These are phyloP conservation scores for Cryptomyrus ogoouensis DNA, from an alignment of 2,113 vertebrate genomes.

Conservation along the genomic window DNA sequence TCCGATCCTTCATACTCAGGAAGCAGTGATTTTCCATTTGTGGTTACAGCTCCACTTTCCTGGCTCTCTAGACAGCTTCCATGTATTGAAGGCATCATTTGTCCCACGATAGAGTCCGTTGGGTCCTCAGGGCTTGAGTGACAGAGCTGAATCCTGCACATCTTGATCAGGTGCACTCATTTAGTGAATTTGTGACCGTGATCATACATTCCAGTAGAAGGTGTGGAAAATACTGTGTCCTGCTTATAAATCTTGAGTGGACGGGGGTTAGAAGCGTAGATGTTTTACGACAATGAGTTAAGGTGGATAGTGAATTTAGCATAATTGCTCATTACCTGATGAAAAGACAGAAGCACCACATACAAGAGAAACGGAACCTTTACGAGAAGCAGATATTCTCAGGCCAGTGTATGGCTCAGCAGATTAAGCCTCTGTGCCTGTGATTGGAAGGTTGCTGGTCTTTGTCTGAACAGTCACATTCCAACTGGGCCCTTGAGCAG, in stretches of 20 bases:
- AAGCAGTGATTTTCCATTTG: not conserved
- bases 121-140: not conserved
- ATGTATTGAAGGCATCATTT: not conserved
- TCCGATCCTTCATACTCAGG: not conserved
- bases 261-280: not conserved
- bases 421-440: not conserved
- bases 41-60: not conserved
- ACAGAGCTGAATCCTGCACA: not conserved
- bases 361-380: not conserved
- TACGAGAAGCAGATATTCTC: not conserved
- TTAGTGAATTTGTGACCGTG: not conserved
- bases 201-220: not conserved
- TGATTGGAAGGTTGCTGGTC: not conserved
- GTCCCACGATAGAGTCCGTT: not conserved
- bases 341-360: not conserved
- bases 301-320: not conserved
- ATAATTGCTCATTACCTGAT: not conserved
- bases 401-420: not conserved
- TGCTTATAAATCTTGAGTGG: not conserved
- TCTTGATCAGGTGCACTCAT: not conserved
- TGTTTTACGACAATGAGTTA: not conserved
- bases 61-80: not conserved
- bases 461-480: not conserved
- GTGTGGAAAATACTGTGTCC: not conserved
- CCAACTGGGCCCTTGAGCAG: not conserved